Evolutionary conservation across 2,888 invertebrate genomes (phyloP), one percentile per base, ranked within the genome.

Genomic region (Mimumesa dahlbomi): DNA sequence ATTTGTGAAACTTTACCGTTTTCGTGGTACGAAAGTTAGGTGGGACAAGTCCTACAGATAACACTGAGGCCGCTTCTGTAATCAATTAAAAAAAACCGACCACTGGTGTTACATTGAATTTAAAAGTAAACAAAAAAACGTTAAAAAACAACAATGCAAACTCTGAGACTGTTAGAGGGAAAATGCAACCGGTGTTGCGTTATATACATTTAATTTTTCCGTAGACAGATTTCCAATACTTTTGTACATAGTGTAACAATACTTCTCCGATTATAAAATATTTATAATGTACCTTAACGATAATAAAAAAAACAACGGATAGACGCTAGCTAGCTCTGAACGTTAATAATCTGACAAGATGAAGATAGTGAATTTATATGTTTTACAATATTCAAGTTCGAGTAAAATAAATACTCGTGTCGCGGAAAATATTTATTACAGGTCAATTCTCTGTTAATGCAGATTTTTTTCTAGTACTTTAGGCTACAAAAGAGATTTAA

Each of bases 161-260:
- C 31, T 59, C 65, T 56, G 48, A 75, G 62, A 68, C 62, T 75
- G 73, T 69, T 57, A 46, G 19, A 45, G 64, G 50, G 29, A 62
- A 61, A 70, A 77, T 58, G 64, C 57, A 63, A 71, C 52, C 31
- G 21, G 45, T 25, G 16, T 80, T 74, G 65, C 48, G 25, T 73
- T 64, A 68, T 40, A 57, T 31, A 34, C 19, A 56, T 43, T 74
- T 76, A 50, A 69, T 77, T 81, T 59, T 5, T 67, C 75, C 68
- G 65, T 77, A 77, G 77, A 74, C 82, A 84, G 73, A 82, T 78
- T 83, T 77, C 61, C 69, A 82, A 77, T 73, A 70, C 54, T 31
- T 73, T 83, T 88, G 88, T 88, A 88, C 75, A 88, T 88, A 88
- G 81, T 88, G 88, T 88, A 88, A 85, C 79, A 83, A 83, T 87